Evolutionary conservation across 1,140 invertebrate genomes (phyloP), one percentile per base, ranked within the genome.

Genomic region (Sesamia nonagrioides): DNA sequence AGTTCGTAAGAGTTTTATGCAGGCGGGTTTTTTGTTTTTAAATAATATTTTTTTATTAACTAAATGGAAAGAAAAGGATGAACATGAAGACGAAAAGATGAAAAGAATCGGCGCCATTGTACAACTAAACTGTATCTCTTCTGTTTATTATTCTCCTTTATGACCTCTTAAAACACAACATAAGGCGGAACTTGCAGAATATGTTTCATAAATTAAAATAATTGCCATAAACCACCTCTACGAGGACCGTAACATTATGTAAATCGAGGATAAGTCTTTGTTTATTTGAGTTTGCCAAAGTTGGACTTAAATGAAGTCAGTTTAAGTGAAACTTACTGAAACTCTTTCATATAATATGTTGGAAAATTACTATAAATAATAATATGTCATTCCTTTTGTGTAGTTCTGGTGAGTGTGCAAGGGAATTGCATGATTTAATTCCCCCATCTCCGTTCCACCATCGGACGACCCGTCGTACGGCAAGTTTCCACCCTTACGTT

Each of bases 131-230:
- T 50, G 45, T 50, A 50, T 50, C 15, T 50, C 45, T 15, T 45
- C 11, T 50, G 45, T 50, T 40, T 61, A 61, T 40, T 37, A 40
- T 61, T 37, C 35, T 6, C 27, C 60, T 61, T 61, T 40, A 61
- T 37, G n/a, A 18, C 3, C n/a, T n/a, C 60, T 17, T 17, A 17
- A 63, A 40, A 35, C 35, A 40, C 33, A 63, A 63, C 60, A 69
- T 21, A 69, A 69, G 18, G 42, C 42, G 15, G 50, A 48, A 69
- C 66, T 69, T 69, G 11, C 42, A 50, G 21, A 69, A 48, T 69
- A 37, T 69, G 66, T 69, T 69, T 69, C 66, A 69, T 69, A 69
- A 69, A 69, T 69, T 50, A 48, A 69, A 69, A 50, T 69, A 69
- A 48, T 69, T 69, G 42, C 42, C 45, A 18, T 48, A 69, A 69